Conservation (phyloP, 2,888 invertebrate species). For the Drosophila cracens region DNA sequence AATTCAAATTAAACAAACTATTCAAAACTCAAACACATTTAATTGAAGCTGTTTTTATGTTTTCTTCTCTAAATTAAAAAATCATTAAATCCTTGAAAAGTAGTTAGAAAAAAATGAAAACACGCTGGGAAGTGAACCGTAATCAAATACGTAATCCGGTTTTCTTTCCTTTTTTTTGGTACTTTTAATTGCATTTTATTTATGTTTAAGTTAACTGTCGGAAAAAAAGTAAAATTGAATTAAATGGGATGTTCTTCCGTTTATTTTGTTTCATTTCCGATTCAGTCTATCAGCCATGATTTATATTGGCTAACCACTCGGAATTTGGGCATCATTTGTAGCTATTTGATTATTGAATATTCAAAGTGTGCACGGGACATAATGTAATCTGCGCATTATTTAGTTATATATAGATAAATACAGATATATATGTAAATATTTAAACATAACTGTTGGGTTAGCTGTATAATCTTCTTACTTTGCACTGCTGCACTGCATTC, state of each 20-base stretch:
- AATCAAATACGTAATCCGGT: neutral
- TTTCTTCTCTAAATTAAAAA: conserved; percentile 26
- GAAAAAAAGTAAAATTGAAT: neutral
- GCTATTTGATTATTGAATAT: neutral
- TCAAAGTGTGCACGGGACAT: neutral
- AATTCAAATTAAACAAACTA: conserved; percentile 2
- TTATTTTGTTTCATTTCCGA: neutral
- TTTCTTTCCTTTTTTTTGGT: neutral
- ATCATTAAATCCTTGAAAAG: conserved; percentile 25
- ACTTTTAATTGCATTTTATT: conserved; percentile 28
- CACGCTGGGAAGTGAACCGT: neutral
- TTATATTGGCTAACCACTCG: neutral
- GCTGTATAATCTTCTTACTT: neutral
- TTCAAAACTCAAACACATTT: conserved; percentile 3
- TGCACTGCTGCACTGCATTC: neutral
- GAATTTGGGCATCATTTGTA: neutral
- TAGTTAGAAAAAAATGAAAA: neutral
- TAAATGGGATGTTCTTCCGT: no score
- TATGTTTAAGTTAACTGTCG: conserved; percentile 9
- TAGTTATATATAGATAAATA: neutral
- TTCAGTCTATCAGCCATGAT: neutral
- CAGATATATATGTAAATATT: neutral
- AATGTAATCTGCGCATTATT: neutral
- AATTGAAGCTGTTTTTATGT: neutral
- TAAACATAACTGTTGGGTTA: neutral